Evolutionary conservation across 2,888 invertebrate genomes (phyloP), one percentile per base, ranked within the genome.

Genomic region (Oligia strigilis): DNA sequence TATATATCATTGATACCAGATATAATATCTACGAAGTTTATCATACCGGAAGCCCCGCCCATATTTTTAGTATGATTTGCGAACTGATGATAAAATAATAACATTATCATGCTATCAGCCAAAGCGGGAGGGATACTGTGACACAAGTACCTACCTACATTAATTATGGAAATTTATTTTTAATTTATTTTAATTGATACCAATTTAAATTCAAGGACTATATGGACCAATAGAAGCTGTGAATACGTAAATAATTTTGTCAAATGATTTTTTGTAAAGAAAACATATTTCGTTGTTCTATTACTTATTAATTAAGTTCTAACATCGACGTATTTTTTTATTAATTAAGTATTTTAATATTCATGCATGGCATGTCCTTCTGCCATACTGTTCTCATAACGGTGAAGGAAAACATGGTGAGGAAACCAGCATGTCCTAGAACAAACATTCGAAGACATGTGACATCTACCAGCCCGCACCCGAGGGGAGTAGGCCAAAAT

Each of bases 41-140:
- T 67, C 40, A 76, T 74, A 40, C 65, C 75, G 73, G 78, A 73
- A 72, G 40, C 64, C 75, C 52, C 78, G 72, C 83, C 87, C 40
- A 87, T 75, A 76, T 73, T 66, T 72, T 70, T 60, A 40, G 40
- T 62, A 75, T 43, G 46, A 71, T 83, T 84, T 76, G 77, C 83
- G 58, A 60, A 71, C 64, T 83, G 73, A 87, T 83, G 73, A 87
- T 65, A 78, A 75, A 67, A 43, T 60, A 60, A 11, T 72, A 74
- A 43, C 52, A 62, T 1, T 55, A 49, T 19, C 43, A 40, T 43
- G 8, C 8, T 85, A 36, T 60, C 36, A 36, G 43, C 36, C 83
- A 78, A 78, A 77, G 73, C 14, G 52, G 72, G n/a, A n/a, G n/a
- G n/a, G n/a, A n/a, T 19, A 29, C 14, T 3, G 5, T 23, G 36